These are phyloP conservation scores for Anthoscopus minutus DNA, from an alignment of 2,113 vertebrate species.

Conservation along the genomic window DNA sequence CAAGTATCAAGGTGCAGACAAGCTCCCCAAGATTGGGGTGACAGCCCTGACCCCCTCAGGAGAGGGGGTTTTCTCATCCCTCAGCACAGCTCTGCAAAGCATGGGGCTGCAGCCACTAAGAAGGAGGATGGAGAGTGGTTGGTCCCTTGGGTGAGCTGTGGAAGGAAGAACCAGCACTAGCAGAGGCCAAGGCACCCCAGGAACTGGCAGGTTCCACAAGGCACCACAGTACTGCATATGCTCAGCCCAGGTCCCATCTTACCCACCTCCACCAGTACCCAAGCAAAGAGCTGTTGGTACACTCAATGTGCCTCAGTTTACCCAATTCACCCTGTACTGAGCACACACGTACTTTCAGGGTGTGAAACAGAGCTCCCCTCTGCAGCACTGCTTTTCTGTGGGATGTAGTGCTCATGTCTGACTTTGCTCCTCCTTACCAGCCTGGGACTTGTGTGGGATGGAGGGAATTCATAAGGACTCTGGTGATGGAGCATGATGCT, in stretches of 20 bases:
- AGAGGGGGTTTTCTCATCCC: not conserved
- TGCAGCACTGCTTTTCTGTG: not conserved
- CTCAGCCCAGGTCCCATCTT: not conserved
- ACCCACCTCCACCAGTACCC: not conserved
- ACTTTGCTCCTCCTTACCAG: not conserved
- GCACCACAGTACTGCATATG: rapidly evolving
- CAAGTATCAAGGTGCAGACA: rapidly evolving
- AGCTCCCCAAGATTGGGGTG: not conserved
- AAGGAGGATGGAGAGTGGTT: not conserved
- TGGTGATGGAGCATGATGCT: not conserved
- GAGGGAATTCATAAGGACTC: not conserved
- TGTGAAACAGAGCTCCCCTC: not conserved
- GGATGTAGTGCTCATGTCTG: not conserved
- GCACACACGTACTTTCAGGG: not conserved
- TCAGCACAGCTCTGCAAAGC: not conserved
- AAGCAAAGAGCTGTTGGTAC: not conserved
- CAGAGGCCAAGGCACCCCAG: not conserved
- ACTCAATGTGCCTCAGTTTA: rapidly evolving
- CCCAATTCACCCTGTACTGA: rapidly evolving
- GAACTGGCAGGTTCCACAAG: not conserved
- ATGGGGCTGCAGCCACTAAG: rapidly evolving
- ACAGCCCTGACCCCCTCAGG: not conserved
- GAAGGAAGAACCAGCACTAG: not conserved
- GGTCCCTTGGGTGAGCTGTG: not conserved
- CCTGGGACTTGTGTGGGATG: not conserved